Conservation (phyloP, 1,140 invertebrate species). For the Trachymyrmex cornetzi region DNA sequence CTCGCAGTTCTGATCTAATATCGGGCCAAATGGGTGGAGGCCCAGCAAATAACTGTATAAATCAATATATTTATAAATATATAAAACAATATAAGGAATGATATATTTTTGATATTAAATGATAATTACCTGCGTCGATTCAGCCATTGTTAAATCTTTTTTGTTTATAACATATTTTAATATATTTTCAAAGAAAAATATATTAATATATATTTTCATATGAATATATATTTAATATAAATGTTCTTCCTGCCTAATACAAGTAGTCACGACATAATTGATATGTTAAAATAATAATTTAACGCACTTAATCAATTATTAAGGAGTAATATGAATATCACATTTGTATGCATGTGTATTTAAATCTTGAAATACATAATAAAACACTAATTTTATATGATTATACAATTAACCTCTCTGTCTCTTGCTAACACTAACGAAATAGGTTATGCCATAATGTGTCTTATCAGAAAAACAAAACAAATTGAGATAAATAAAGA, state of each 20-base stretch:
- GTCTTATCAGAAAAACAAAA: no score
- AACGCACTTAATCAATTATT: background rate
- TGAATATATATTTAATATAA: no score
- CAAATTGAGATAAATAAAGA: no score
- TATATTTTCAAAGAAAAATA: background rate
- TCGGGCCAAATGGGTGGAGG: conserved; percentile 88
- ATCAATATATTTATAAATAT: background rate
- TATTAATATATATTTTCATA: no score
- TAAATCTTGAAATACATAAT: background rate
- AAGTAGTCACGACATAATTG: background rate
- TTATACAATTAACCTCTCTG: background rate
- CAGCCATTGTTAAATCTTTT: conserved; percentile 1
- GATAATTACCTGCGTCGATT: conserved; percentile 13
- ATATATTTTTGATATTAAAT: conserved; percentile 23
- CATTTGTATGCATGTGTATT: background rate
- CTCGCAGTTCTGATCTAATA: conserved; percentile 87
- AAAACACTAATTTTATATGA: background rate
- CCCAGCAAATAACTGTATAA: conserved; percentile 84
- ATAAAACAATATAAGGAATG: background rate
- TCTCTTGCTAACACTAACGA: background rate
- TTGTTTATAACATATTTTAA: conserved; percentile 15
- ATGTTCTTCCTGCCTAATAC: background rate
- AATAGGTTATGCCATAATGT: background rate
- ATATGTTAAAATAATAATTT: background rate
- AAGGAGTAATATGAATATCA: background rate